Evolutionary conservation across 2,888 invertebrate species (phyloP).

Genomic region (Drosophila sordidula): DNA sequence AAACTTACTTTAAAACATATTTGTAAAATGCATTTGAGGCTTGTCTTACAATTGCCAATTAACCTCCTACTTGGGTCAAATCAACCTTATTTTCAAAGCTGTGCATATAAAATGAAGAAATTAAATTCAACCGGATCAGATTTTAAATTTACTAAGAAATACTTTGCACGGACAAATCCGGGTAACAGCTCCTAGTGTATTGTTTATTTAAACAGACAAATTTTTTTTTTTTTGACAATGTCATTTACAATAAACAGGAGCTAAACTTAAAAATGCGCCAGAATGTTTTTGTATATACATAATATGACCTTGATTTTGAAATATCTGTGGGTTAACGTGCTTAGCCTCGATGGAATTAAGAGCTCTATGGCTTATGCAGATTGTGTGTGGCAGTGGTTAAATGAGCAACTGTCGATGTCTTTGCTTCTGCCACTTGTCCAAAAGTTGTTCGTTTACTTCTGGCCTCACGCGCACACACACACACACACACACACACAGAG

Average conservation of each 20-base stretch:
- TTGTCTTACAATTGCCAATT: no score
- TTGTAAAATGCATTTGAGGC: no score
- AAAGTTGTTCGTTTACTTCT: constrained; percentile 55
- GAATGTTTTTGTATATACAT: background rate
- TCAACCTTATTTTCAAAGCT: no score
- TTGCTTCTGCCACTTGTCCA: constrained; percentile 44
- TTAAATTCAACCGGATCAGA: no score
- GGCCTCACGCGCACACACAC: constrained; percentile 11
- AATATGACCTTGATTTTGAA: constrained; percentile 15
- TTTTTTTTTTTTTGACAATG: no score
- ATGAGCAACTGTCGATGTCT: constrained; percentile 12
- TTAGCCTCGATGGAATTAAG: constrained; percentile 2
- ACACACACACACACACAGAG: constrained; percentile 2
- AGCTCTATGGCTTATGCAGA: constrained; percentile 15
- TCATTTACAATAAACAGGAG: background rate
- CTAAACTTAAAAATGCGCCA: background rate
- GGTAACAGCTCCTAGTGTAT: no score
- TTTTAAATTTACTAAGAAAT: no score
- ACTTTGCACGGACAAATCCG: no score
- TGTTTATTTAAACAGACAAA: no score
- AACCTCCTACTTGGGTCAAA: no score
- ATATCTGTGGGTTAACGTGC: constrained; percentile 9
- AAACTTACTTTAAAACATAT: no score
- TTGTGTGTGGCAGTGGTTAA: constrained; percentile 12
- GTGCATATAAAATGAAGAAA: no score